Conservation (phyloP, 2,888 invertebrate genomes). For the Eretmocerus hayati region DNA sequence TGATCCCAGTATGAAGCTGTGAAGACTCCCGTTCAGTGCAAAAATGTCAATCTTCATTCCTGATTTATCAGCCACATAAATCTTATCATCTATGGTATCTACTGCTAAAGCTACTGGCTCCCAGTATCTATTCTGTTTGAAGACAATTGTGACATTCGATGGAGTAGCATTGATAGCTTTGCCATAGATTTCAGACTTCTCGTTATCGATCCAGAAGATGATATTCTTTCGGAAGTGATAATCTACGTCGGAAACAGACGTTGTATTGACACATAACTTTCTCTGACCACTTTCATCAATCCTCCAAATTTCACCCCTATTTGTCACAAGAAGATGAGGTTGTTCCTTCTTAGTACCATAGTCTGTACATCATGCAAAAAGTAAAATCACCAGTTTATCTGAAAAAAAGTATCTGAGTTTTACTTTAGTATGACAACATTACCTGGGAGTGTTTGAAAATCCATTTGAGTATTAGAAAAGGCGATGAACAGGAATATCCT, state of each 20-base stretch:
- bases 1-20: slow-evolving; percentile 1
- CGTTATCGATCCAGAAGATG: slow-evolving; percentile 14
- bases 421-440: too few species aligned
- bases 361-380: too few species aligned
- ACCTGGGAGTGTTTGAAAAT: too few species aligned
- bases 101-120: slow-evolving; percentile 11
- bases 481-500: too few species aligned
- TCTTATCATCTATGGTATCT: slow-evolving; percentile 12
- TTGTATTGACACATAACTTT: slow-evolving; percentile 4
- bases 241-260: slow-evolving; percentile 11
- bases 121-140: slow-evolving; percentile 12
- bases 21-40: slow-evolving; percentile 4
- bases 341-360: too few species aligned
- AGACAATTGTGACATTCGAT: not conserved
- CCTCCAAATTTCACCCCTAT: slow-evolving; percentile 14
- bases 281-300: slow-evolving; percentile 2
- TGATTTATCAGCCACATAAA: slow-evolving; percentile 11
- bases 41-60: slow-evolving; percentile 14
- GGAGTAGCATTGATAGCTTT: slow-evolving; percentile 9
- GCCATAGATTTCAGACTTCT: slow-evolving; percentile 6
- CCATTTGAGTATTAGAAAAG: too few species aligned
- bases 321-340: not conserved
- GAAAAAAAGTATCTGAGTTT: too few species aligned
- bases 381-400: too few species aligned
- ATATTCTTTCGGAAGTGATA: slow-evolving; percentile 14